Evolutionary conservation across 2,888 invertebrate genomes (phyloP).

Genomic region (Microctonus aethiopoides): DNA sequence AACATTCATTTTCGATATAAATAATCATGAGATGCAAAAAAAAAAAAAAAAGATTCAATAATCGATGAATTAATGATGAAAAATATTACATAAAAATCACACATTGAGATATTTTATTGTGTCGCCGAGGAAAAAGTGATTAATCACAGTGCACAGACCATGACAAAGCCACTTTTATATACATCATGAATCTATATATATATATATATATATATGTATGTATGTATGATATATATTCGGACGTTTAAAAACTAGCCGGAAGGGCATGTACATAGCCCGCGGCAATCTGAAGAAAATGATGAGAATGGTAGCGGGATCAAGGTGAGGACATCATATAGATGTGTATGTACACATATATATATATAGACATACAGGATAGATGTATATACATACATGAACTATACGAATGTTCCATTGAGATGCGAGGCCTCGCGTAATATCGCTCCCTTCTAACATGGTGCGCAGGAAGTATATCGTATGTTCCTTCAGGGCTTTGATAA

Average conservation of each 20-base stretch:
- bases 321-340: not conserved
- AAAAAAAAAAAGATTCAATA: no score
- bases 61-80: no score
- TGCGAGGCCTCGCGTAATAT: not conserved
- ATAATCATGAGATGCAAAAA: no score
- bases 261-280: constrained; percentile 15
- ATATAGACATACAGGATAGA: no score
- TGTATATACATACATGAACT: not conserved
- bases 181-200: no score
- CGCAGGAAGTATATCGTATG: constrained; percentile 20
- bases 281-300: constrained; percentile 9
- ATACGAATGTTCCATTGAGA: not conserved
- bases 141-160: constrained; percentile 4
- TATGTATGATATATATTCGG: not conserved
- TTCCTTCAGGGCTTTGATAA: constrained; percentile 24
- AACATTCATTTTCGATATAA: no score
- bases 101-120: not conserved
- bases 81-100: no score
- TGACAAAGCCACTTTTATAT: constrained; percentile 9
- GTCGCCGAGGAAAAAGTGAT: not conserved
- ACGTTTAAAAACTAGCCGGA: constrained; percentile 24
- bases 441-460: not conserved
- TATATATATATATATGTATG: not conserved
- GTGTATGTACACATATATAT: no score
- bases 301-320: not conserved